Base-by-base conservation (phyloP, 2,113 vertebrate species). In the Sphyrna mokarran region DNA sequence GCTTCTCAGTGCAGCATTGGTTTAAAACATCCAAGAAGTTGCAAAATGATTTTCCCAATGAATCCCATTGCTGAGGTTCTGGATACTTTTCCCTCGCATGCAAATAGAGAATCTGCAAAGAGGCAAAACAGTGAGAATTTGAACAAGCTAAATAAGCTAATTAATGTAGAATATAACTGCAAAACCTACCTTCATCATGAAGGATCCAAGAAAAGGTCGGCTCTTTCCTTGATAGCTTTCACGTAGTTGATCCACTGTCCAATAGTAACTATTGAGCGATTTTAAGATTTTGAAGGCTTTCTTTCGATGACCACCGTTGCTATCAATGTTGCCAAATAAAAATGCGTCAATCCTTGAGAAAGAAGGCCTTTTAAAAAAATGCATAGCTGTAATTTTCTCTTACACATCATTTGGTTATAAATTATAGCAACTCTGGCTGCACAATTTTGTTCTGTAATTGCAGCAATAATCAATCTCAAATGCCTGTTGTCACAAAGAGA, bases 21-120 rank as follows among this genome's bases (percentile, higher is more conserved):
- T 93, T 93, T 68, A 93, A 93, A 66, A 93, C 89, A 8, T 93
- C 89, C 58, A 93, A 93, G 18, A 93, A 37, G 61, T 93, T 93
- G 89, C 89, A 66, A 66, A 93, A 93, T 66, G 89, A 93, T n/a
- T 37, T 93, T 66, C 33, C 58, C 61, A 93, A n/a, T 10, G 89
- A 37, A 1, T 93, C 8, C 89, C 89, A 93, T 33, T 93, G 61
- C 6, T 93, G 89, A 40, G 61, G 18, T 66, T 93, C 89, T 68
- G 89, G 89, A 37, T 93, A 93, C 61, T 93, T 93, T 93, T 93
- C 89, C n/a, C 89, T 66, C 0, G 87, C n/a, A n/a, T 63, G 54
- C 20, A 91, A 61, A n/a, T 91, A 91, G 61, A 93, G 89, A 66
- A 66, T n/a, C 89, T 93, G 18, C 61, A 66, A 66, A 93, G n/a